Conservation (phyloP, 2,888 invertebrate genomes). For the Drosophila histrio region DNA sequence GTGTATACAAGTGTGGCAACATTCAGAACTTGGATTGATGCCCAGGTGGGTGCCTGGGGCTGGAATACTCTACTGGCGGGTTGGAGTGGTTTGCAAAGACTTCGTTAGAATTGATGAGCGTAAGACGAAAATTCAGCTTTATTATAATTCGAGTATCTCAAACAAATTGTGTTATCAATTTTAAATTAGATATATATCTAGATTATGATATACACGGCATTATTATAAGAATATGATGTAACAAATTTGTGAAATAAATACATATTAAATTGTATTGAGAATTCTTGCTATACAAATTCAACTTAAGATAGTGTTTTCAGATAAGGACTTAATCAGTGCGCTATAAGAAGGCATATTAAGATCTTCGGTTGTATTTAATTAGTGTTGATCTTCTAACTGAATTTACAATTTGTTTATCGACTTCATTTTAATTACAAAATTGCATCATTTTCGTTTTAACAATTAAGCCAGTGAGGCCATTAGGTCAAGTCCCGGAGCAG, state of each 20-base stretch:
- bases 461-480: conserved; percentile 30
- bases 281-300: too few species aligned
- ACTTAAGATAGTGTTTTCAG: too few species aligned
- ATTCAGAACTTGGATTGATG: conserved; percentile 75
- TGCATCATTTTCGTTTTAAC: conserved; percentile 22
- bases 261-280: too few species aligned
- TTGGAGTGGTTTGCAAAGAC: conserved; percentile 62
- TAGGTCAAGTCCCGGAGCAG: conserved; percentile 13
- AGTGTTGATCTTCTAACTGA: conserved; percentile 2
- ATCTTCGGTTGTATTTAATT: background rate
- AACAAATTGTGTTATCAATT: background rate
- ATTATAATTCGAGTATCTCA: background rate
- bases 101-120: background rate
- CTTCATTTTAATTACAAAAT: conserved; percentile 45
- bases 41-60: conserved; percentile 69
- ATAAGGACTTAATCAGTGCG: too few species aligned
- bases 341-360: too few species aligned
- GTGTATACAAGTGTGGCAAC: conserved; percentile 72
- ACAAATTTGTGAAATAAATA: too few species aligned
- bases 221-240: too few species aligned
- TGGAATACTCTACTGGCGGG: conserved; percentile 51
- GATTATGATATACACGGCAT: too few species aligned
- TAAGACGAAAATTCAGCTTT: too few species aligned
- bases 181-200: background rate
- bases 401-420: conserved; percentile 6